phyloP scores from a whole-genome alignment of 1,140 invertebrate species.

The Meloidogyne floridensis region DNA sequence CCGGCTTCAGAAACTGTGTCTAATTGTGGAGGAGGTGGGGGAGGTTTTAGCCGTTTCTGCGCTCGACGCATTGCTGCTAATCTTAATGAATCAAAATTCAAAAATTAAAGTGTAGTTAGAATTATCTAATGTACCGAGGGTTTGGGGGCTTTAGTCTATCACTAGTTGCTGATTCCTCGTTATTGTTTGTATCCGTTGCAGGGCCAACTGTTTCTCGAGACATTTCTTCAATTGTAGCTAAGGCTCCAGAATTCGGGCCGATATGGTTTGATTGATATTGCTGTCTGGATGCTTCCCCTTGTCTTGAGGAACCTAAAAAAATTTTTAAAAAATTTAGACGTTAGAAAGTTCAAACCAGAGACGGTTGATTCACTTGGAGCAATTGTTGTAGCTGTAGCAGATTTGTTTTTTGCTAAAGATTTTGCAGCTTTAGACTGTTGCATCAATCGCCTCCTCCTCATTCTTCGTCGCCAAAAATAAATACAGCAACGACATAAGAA shows the following conservation, averaged over 20 bases:
- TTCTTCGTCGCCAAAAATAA: slow-evolving; percentile 20
- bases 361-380: slow-evolving; percentile 17
- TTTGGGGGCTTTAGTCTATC: not conserved
- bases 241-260: slow-evolving; percentile 2
- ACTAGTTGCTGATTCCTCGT: slow-evolving; percentile 35
- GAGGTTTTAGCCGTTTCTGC: slow-evolving; percentile 33
- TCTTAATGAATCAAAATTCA: not conserved
- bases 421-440: slow-evolving; percentile 5
- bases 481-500: slow-evolving; percentile 33
- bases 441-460: not conserved
- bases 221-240: slow-evolving; percentile 31
- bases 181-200: slow-evolving; percentile 41
- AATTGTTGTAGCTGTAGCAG: slow-evolving; percentile 25
- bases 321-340: not conserved
- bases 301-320: not conserved
- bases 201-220: slow-evolving; percentile 15
- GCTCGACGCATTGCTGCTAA: slow-evolving; percentile 35
- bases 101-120: not conserved
- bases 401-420: slow-evolving; percentile 19
- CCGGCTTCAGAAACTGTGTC: slow-evolving; percentile 64
- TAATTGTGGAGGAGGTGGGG: slow-evolving; percentile 14
- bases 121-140: not conserved
- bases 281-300: not conserved
- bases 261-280: slow-evolving; percentile 17
- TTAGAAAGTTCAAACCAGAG: not conserved